A percentile compares a stretch with the other conserved stretches of the same genome.
phyloP scores from a whole-genome alignment of 2,888 invertebrate species.

The Mechanitis messenoides region DNA sequence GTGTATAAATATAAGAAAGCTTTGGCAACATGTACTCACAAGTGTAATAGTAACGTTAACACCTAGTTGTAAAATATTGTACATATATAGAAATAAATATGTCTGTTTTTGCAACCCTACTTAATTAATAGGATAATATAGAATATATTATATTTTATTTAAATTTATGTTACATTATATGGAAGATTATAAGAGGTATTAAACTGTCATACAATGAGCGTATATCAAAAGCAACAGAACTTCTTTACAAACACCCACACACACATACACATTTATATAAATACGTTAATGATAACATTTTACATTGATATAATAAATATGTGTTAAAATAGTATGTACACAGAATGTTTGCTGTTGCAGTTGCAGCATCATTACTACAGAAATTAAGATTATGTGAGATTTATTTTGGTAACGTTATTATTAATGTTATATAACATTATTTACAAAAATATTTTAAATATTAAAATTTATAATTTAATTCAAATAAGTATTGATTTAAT shows the following conservation, averaged over 20 bases:
- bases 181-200: slow-evolving; percentile 4
- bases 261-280: too few relatives aligned
- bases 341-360: too few relatives aligned
- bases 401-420: too few relatives aligned
- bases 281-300: too few relatives aligned
- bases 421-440: too few relatives aligned
- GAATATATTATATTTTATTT: not conserved
- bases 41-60: not conserved
- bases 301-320: too few relatives aligned
- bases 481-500: too few relatives aligned
- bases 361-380: too few relatives aligned
- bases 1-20: slow-evolving; percentile 29
- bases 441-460: too few relatives aligned
- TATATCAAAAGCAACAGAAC: not conserved
- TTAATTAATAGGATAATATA: not conserved
- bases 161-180: not conserved
- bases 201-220: not conserved
- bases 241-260: not conserved
- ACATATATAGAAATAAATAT: not conserved
- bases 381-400: too few relatives aligned
- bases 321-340: too few relatives aligned
- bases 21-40: slow-evolving; percentile 40
- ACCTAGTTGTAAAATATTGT: not conserved
- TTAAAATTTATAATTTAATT: too few relatives aligned
- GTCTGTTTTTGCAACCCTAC: slow-evolving; percentile 8